A percentile compares a stretch with the other conserved stretches of the same genome.
Conservation (phyloP, 2,113 vertebrate species). For the Pitta sordida region DNA sequence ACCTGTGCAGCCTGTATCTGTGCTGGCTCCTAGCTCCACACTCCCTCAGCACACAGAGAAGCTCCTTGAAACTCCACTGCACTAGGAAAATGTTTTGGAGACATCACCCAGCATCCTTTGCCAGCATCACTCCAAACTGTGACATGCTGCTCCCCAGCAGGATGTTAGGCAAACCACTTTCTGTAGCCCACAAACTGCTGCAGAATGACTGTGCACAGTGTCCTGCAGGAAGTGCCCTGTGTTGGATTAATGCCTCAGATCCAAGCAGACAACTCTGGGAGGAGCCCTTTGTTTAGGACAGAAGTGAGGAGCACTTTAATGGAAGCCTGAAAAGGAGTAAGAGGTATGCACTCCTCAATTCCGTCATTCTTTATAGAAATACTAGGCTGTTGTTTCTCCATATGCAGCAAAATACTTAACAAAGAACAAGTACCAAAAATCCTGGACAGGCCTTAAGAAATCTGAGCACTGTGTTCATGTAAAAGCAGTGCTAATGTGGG, state of each 20-base stretch:
- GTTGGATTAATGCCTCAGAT: neutral
- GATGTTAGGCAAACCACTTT: rapidly evolving
- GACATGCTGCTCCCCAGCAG: rapidly evolving
- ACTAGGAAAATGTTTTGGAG: neutral
- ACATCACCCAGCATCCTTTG: neutral
- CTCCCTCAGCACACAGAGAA: neutral
- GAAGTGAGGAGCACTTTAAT: neutral
- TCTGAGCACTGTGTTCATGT: rapidly evolving
- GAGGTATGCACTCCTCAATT: neutral
- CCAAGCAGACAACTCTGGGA: neutral
- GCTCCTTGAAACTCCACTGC: neutral
- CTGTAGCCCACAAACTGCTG: neutral
- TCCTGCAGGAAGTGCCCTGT: neutral
- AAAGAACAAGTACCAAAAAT: neutral
- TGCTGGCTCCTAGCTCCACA: neutral
- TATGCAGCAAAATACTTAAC: neutral
- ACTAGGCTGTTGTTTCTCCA: neutral
- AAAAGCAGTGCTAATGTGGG: neutral
- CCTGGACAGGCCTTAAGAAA: neutral
- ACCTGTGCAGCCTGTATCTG: neutral
- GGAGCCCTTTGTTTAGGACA: neutral
- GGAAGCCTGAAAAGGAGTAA: neutral
- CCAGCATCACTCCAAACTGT: neutral
- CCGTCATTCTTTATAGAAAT: neutral
- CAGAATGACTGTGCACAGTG: neutral